Percentiles rank a stretch among this genome's conserved stretches.
phyloP scores from a whole-genome alignment of 1,140 invertebrate genomes.

The Drosophila carrolli region DNA sequence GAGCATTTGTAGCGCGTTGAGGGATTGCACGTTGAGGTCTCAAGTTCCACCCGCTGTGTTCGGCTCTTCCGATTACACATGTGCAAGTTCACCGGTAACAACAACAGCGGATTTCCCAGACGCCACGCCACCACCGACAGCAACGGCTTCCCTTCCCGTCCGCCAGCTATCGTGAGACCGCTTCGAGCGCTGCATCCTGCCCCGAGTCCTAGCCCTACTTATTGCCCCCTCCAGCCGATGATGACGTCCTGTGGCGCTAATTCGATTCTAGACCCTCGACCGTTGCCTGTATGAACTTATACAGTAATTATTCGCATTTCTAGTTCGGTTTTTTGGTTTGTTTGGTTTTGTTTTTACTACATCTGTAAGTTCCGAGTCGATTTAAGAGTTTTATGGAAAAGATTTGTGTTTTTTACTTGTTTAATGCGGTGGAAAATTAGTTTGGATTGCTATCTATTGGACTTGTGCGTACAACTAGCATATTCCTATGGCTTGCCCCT shows the following conservation, averaged over 20 bases:
- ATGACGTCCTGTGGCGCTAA: slow-evolving; percentile 66
- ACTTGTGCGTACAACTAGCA: neutral
- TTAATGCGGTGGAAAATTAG: slow-evolving; percentile 74
- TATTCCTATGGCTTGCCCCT: neutral
- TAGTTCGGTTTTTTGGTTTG: slow-evolving; percentile 32
- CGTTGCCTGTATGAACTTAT: slow-evolving; percentile 60
- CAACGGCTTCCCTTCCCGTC: slow-evolving; percentile 3
- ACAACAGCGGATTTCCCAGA: slow-evolving; percentile 68
- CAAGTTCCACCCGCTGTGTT: slow-evolving; percentile 72
- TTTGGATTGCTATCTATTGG: slow-evolving; percentile 49
- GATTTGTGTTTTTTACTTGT: slow-evolving; percentile 44
- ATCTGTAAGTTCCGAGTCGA: slow-evolving; percentile 4
- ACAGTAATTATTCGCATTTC: slow-evolving; percentile 78
- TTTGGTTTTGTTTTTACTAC: slow-evolving; percentile 60
- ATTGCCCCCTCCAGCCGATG: neutral
- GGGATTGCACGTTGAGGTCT: slow-evolving; percentile 49
- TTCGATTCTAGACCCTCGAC: slow-evolving; percentile 62
- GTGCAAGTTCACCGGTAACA: slow-evolving; percentile 45
- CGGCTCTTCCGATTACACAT: slow-evolving; percentile 74
- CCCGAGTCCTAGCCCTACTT: slow-evolving; percentile 7
- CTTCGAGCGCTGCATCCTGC: slow-evolving; percentile 2
- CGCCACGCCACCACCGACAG: slow-evolving; percentile 33
- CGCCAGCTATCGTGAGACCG: slow-evolving; percentile 62
- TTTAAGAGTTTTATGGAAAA: slow-evolving; percentile 21
- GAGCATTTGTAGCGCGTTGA: slow-evolving; percentile 66